Evolutionary conservation across 2,888 invertebrate species (phyloP).

Genomic region (Nymphalis c-album): DNA sequence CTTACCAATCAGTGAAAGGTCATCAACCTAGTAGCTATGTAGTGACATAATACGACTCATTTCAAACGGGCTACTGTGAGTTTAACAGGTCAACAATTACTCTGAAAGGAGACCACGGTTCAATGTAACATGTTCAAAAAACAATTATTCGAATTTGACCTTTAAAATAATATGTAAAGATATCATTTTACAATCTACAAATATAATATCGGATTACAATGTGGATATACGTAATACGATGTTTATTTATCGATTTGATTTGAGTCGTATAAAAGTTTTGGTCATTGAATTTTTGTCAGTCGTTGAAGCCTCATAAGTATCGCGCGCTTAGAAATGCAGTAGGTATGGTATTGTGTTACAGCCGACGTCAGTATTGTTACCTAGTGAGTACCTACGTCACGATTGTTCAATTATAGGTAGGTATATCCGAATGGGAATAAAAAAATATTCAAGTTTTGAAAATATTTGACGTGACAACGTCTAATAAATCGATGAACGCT

Average conservation of each 20-base stretch:
- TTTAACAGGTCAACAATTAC: slow-evolving; percentile 27
- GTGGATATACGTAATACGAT: background rate
- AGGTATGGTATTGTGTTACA: slow-evolving; percentile 15
- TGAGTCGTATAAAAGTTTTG: background rate
- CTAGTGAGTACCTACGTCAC: background rate
- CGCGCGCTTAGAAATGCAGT: slow-evolving; percentile 25
- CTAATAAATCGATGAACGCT: too few species aligned
- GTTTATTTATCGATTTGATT: slow-evolving; percentile 5
- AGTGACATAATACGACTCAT: slow-evolving; percentile 56
- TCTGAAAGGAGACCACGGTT: background rate
- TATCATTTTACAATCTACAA: background rate
- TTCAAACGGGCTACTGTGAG: slow-evolving; percentile 23
- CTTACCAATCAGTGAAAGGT: slow-evolving; percentile 41
- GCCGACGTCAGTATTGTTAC: slow-evolving; percentile 32
- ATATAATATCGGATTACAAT: background rate
- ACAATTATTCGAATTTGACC: background rate
- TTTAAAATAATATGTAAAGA: background rate
- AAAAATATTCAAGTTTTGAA: too few species aligned
- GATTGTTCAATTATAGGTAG: too few species aligned
- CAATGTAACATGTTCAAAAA: background rate
- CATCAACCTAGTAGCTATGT: slow-evolving; percentile 40
- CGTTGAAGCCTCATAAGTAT: slow-evolving; percentile 36
- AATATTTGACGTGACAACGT: too few species aligned
- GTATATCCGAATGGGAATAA: too few species aligned
- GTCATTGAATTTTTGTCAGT: slow-evolving; percentile 17